Conservation (phyloP, 2,797 vertebrate genomes). For the Chelonia mydas region DNA sequence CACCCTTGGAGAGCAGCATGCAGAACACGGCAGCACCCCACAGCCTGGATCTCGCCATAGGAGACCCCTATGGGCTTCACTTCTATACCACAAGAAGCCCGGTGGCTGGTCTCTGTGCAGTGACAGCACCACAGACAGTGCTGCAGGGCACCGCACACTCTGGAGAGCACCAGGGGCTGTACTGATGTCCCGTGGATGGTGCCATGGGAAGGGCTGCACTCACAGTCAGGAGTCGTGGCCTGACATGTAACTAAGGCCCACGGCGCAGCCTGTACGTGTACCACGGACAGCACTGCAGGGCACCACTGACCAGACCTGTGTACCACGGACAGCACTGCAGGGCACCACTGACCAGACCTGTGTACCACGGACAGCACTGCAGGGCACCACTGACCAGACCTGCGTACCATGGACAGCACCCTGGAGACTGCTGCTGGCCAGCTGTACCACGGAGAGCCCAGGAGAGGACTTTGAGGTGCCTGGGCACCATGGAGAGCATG, state of each 20-base stretch:
- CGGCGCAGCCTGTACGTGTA: not conserved
- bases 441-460: rapidly evolving
- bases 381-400: not conserved
- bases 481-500: not conserved
- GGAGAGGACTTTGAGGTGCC: not conserved
- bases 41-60: not conserved
- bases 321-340: not conserved
- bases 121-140: not conserved
- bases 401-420: not conserved
- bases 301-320: not conserved
- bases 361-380: not conserved
- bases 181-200: not conserved
- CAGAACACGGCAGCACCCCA: not conserved
- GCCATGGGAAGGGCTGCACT: not conserved
- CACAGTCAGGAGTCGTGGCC: not conserved
- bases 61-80: not conserved
- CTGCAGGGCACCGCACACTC: not conserved
- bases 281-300: not conserved
- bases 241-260: not conserved
- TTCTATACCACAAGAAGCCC: not conserved
- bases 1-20: not conserved
- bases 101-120: not conserved
- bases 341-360: not conserved
- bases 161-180: not conserved
- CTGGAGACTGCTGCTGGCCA: not conserved